Conservation (phyloP, 2,888 invertebrate genomes). For the Ceriagrion tenellum region DNA sequence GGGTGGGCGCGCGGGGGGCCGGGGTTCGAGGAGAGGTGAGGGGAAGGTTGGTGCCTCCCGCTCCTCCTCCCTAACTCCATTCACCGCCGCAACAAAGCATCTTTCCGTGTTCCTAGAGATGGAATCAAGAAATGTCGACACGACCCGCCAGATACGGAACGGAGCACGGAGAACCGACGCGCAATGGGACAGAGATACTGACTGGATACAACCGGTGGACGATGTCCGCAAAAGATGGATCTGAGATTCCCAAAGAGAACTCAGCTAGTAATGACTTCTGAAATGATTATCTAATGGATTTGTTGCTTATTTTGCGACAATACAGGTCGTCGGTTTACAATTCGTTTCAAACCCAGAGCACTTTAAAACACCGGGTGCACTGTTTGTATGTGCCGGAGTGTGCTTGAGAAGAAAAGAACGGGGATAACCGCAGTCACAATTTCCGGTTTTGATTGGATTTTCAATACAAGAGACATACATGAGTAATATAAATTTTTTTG, state of each 20-base stretch:
- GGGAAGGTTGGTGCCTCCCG: neutral
- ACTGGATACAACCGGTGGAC: neutral
- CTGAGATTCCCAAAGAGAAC: neutral
- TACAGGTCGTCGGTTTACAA: no score
- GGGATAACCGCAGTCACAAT: no score
- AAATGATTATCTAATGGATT: no score
- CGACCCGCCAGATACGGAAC: neutral
- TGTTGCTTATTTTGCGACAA: no score
- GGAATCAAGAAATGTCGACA: neutral
- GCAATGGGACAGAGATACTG: neutral
- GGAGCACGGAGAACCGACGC: neutral
- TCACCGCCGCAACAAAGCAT: neutral
- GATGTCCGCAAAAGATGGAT: neutral
- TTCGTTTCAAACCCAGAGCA: no score
- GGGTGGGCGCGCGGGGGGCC: neutral
- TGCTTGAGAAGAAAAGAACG: no score
- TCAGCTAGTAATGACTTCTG: no score
- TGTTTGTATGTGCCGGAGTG: no score
- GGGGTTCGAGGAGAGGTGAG: neutral
- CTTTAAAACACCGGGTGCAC: no score
- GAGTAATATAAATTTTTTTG: no score
- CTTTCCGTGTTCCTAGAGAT: neutral
- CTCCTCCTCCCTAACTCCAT: neutral
- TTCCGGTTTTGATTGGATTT: no score
- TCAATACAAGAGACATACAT: no score